phyloP scores from a whole-genome alignment of 2,113 vertebrate genomes.

The Lutjanus erythropterus region DNA sequence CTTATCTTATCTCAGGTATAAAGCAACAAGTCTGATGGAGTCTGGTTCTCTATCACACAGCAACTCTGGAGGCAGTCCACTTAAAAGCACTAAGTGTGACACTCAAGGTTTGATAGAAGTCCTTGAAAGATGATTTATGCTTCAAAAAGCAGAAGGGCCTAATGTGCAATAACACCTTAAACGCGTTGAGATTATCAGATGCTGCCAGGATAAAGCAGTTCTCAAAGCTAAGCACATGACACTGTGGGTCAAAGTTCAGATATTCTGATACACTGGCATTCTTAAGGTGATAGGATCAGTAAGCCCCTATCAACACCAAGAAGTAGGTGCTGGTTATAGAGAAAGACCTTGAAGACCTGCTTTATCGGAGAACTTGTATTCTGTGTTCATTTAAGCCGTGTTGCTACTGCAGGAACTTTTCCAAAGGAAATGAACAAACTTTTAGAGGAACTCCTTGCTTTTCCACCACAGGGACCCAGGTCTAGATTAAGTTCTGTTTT shows the following conservation, averaged over 20 bases:
- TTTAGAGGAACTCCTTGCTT: no score
- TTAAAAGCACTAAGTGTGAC: conserved; percentile 70
- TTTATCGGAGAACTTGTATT: conserved; percentile 3
- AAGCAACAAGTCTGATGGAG: conserved; percentile 56
- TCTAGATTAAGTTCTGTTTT: no score
- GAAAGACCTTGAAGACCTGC: conserved; percentile 17
- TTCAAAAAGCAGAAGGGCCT: conserved; percentile 56
- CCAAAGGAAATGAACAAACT: no score
- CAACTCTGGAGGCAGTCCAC: conserved; percentile 65
- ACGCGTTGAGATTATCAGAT: conserved; percentile 63
- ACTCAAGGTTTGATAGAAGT: conserved; percentile 64
- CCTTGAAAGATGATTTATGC: conserved; percentile 56
- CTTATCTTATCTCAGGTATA: conserved; percentile 74
- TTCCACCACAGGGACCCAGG: no score
- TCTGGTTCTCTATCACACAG: conserved; percentile 38
- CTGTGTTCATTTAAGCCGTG: conserved; percentile 10
- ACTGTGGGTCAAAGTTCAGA: conserved; percentile 78
- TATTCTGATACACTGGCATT: conserved; percentile 82
- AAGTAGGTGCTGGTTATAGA: conserved; percentile 54
- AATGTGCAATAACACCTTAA: conserved; percentile 56
- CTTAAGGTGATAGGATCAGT: conserved; percentile 80
- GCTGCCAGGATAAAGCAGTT: conserved; percentile 48
- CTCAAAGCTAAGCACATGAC: conserved; percentile 52
- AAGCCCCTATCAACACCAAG: conserved; percentile 76
- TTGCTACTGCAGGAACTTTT: no score